Percentiles rank a stretch among this genome's conserved stretches.
Evolutionary conservation across 1,140 invertebrate species (phyloP).

Genomic region (Tetragnatha versicolor): DNA sequence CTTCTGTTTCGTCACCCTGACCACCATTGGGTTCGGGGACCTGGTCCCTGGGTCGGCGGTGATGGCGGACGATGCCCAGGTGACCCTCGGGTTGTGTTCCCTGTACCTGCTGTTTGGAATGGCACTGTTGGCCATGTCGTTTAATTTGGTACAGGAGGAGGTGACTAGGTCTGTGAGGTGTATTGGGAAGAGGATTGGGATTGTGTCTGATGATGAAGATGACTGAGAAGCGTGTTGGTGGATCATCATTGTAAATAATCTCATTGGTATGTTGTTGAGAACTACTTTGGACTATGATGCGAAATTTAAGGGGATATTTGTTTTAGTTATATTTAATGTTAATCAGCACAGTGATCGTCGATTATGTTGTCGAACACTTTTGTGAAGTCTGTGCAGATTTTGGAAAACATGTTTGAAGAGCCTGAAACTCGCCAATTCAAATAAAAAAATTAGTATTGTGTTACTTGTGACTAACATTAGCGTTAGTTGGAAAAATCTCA

Average conservation of each 20-base stretch:
- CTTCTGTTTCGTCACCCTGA: constrained; percentile 95
- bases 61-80: constrained; percentile 52
- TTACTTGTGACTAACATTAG: too few species aligned
- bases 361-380: too few species aligned
- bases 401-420: too few species aligned
- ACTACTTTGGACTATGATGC: too few species aligned
- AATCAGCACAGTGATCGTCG: too few species aligned
- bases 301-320: too few species aligned
- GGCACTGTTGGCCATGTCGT: constrained; percentile 96
- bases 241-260: neutral
- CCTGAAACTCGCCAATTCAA: too few species aligned
- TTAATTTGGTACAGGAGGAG: constrained; percentile 83
- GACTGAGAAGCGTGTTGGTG: constrained; percentile 11
- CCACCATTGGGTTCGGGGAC: constrained; percentile 94
- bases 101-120: constrained; percentile 95
- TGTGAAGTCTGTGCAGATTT: too few species aligned
- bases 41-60: constrained; percentile 78
- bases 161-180: constrained; percentile 63
- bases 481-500: too few species aligned
- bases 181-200: constrained; percentile 66
- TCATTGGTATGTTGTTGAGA: too few species aligned
- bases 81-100: constrained; percentile 73
- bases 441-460: too few species aligned
- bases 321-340: too few species aligned
- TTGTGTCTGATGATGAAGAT: constrained; percentile 61